Percentiles rank a stretch among this genome's conserved stretches.
Conservation (phyloP, 2,113 vertebrate genomes). For the Archilochus colubris region DNA sequence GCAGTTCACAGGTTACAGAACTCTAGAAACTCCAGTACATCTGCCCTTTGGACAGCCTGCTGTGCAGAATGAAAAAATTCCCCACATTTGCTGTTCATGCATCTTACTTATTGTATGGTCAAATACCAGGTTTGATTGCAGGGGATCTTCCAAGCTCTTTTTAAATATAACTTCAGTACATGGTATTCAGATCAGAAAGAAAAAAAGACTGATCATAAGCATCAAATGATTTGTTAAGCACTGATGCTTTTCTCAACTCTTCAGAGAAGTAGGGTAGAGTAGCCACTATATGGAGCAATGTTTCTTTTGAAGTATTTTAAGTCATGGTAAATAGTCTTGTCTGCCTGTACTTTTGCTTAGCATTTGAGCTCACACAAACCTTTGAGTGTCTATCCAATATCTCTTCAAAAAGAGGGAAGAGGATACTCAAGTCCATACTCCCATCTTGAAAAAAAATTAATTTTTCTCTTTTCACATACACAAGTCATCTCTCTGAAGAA, state of each 20-base stretch:
- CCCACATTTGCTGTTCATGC: not conserved
- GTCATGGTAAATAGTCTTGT: not conserved
- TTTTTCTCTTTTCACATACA: not conserved
- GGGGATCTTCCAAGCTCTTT: not conserved
- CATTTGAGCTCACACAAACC: not conserved
- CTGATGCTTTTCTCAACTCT: not conserved
- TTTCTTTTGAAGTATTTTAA: not conserved
- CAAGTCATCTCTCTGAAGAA: not conserved
- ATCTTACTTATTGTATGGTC: not conserved
- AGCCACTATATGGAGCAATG: not conserved
- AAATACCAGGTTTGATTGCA: not conserved
- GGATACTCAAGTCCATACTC: not conserved
- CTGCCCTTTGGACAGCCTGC: not conserved
- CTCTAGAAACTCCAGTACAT: not conserved
- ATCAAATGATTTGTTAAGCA: not conserved
- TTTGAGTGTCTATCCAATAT: not conserved
- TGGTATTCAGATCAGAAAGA: not conserved
- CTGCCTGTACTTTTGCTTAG: not conserved
- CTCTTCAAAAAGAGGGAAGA: not conserved
- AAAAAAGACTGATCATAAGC: not conserved
- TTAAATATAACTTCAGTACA: not conserved
- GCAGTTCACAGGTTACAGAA: not conserved
- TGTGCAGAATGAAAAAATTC: not conserved
- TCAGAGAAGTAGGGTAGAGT: not conserved
- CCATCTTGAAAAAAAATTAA: not conserved